phyloP scores from a whole-genome alignment of 1,140 invertebrate genomes.

The Micrasema longulum region DNA sequence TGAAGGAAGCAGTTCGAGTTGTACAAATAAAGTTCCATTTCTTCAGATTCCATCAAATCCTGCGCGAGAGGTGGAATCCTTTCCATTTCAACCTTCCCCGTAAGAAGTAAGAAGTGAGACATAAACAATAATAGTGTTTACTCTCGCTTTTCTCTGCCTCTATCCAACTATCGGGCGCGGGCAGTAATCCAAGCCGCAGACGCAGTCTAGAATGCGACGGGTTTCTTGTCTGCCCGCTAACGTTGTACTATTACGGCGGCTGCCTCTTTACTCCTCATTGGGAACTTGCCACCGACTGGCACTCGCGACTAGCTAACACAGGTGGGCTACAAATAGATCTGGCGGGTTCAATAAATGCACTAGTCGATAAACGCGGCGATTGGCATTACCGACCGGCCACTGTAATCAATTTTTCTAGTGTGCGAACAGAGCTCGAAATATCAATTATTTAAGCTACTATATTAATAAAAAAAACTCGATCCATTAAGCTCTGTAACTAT shows the following conservation, averaged over 20 bases:
- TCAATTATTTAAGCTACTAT: neutral
- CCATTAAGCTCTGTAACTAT: neutral
- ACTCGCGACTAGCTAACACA: slow-evolving; percentile 9
- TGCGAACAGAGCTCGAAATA: neutral
- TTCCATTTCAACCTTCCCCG: slow-evolving; percentile 1
- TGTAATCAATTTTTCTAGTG: too few relatives aligned
- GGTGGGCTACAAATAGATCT: slow-evolving; percentile 27
- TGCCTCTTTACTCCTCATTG: neutral
- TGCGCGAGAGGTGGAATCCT: neutral
- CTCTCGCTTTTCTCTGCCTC: slow-evolving; percentile 21
- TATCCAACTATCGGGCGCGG: too few relatives aligned
- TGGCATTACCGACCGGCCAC: slow-evolving; percentile 4
- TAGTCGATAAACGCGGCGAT: slow-evolving; percentile 14
- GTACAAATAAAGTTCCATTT: too few relatives aligned
- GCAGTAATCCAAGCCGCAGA: slow-evolving; percentile 20
- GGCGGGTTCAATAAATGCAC: slow-evolving; percentile 9
- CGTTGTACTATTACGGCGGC: slow-evolving; percentile 22
- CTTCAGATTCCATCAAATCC: too few relatives aligned
- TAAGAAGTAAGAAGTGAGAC: too few relatives aligned
- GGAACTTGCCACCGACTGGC: neutral
- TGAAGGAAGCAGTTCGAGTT: too few relatives aligned
- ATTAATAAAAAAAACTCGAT: neutral
- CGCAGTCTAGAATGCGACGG: slow-evolving; percentile 36
- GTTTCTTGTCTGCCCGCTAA: slow-evolving; percentile 23
- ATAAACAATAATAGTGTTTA: slow-evolving; percentile 9